Base-by-base conservation (phyloP, 2,113 vertebrate genomes). In the Cyanoramphus novaezelandiae region DNA sequence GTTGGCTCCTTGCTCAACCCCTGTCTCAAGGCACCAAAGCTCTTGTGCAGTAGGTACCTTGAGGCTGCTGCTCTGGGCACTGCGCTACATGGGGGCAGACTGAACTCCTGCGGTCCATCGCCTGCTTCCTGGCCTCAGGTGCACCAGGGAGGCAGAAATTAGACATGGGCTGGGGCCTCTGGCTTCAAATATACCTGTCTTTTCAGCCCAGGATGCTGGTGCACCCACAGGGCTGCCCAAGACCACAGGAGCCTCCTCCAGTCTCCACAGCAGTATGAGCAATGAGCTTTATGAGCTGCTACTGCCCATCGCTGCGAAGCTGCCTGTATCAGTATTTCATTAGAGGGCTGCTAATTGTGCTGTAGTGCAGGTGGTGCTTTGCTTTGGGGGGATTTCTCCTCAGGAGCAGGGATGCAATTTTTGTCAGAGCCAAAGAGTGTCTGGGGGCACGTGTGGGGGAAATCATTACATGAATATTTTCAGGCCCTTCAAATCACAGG, bases 11-110 rank as follows among this genome's bases (percentile, higher is more conserved):
- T 7, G 39, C 63, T 52, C 24, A 47, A n/a, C 28, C 44, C 43
- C 35, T 23, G 37, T 5, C 76, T 43, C 20, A 4, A 57, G 20
- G 50, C 43, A 74, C 6, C 50, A 31, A 7, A 72, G 11, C 43
- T 43, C 20, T 7, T 5, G 29, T 17, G 49, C 3, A 8, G 10
- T 15, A 0, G 2, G 13, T 65, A 29, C 8, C 16, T 59, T 10
- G 23, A 28, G 41, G 60, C 49, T 33, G 17, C 82, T n/a, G 60
- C 1, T 4, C 25, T 3, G 4, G n/a, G 53, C 24, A 50, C 33
- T 13, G 39, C 2, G 1, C 41, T 63, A 53, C 6, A 1, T 5
- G 53, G 82, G 59, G 29, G 5, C 65, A 82, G 33, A 47, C 77
- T 71, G 25, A 59, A 47, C 13, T 14, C 29, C 77, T 20, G n/a